Evolutionary conservation across 2,797 vertebrate genomes (phyloP).

Genomic region (Lithobates sylvaticus): DNA sequence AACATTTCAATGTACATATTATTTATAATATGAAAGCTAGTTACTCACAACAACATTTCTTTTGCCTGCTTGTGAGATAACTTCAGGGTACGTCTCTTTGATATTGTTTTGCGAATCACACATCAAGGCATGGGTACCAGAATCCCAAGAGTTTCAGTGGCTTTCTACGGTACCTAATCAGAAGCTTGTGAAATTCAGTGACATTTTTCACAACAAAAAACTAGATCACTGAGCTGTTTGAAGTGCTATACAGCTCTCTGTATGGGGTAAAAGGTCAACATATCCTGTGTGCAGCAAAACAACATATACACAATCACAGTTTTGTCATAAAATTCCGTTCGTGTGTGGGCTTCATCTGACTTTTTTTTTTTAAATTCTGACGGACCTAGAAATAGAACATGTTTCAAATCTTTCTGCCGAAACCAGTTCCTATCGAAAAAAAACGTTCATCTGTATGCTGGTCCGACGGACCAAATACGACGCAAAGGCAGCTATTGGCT

Average conservation of each 20-base stretch:
- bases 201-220: constrained; percentile 22
- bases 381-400: too few species aligned
- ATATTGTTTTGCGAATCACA: constrained; percentile 17
- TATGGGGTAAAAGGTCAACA: background rate
- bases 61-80: background rate
- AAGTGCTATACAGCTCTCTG: background rate
- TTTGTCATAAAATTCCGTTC: too few species aligned
- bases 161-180: background rate
- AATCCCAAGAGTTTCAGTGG: constrained; percentile 17
- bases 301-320: background rate
- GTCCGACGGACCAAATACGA: too few species aligned
- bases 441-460: too few species aligned
- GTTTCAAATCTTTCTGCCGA: too few species aligned
- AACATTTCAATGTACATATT: background rate
- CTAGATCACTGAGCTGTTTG: background rate
- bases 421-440: too few species aligned
- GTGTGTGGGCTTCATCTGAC: too few species aligned
- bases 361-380: too few species aligned
- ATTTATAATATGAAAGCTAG: constrained; percentile 9
- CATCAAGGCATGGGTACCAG: constrained; percentile 27
- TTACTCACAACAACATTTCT: background rate
- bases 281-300: background rate
- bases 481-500: too few species aligned
- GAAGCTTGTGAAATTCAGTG: constrained; percentile 10
- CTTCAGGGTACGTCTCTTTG: constrained; percentile 45